phyloP scores from a whole-genome alignment of 2,113 vertebrate genomes.

The Equus przewalskii region DNA sequence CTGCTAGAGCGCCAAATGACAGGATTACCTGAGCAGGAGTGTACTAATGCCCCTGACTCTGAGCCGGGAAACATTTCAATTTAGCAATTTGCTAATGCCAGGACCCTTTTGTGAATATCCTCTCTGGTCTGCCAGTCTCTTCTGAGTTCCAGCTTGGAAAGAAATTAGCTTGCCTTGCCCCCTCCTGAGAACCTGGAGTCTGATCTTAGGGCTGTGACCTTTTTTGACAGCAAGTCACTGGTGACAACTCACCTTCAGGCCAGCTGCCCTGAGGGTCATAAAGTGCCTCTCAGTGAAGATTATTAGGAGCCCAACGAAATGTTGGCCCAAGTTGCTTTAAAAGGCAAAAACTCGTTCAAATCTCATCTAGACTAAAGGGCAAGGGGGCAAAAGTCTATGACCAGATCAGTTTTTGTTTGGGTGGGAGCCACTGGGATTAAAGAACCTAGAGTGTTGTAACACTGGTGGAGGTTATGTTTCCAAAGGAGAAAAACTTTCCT shows the following conservation, averaged over 20 bases:
- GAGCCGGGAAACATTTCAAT: slow-evolving; percentile 68
- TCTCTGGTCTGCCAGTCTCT: slow-evolving; percentile 21
- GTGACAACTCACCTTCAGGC: not conserved
- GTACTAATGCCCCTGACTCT: slow-evolving; percentile 51
- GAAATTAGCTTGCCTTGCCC: slow-evolving; percentile 1
- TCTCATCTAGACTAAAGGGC: not conserved
- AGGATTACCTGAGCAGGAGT: slow-evolving; percentile 75
- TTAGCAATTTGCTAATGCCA: not conserved
- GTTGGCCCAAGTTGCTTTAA: not conserved
- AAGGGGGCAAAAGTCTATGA: not conserved
- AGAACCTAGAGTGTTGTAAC: not conserved
- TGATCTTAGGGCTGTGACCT: not conserved
- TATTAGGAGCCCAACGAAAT: not conserved
- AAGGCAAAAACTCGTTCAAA: not conserved
- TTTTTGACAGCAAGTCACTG: not conserved
- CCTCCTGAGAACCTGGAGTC: not conserved
- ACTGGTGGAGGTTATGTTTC: not conserved
- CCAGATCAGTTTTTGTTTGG: not conserved
- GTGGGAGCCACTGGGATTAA: not conserved
- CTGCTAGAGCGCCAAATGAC: slow-evolving; percentile 77
- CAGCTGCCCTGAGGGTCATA: not conserved
- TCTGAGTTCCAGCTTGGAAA: not conserved
- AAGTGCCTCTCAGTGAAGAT: not conserved
- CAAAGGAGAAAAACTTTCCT: not conserved
- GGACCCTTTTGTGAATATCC: slow-evolving; percentile 40